A percentile compares a stretch with the other conserved stretches of the same genome.
phyloP scores from a whole-genome alignment of 92 coral and sea anemone species.

The Siderastrea siderea region DNA sequence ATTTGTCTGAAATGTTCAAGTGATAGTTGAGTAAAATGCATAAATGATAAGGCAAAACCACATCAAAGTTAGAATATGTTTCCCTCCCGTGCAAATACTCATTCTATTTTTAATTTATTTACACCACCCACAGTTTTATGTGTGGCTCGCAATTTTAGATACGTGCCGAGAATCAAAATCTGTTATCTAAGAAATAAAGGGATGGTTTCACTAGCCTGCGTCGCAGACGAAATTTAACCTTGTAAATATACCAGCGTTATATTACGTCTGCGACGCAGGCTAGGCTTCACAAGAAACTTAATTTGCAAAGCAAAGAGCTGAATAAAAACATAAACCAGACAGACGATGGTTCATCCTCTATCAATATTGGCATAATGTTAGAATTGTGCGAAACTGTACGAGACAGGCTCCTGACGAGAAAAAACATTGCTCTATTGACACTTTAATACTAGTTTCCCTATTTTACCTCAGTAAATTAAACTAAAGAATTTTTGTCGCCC shows the following conservation, averaged over 20 bases:
- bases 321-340: neutral
- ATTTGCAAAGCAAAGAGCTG: neutral
- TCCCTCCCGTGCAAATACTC: neutral
- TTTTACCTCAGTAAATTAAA: too few species aligned
- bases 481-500: too few species aligned
- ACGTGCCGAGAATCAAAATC: neutral
- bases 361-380: neutral
- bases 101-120: neutral
- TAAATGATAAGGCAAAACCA: conserved; percentile 7
- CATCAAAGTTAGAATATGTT: conserved; percentile 24
- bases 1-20: conserved; percentile 27
- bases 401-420: too few species aligned
- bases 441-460: too few species aligned
- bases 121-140: neutral
- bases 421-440: too few species aligned
- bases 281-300: neutral
- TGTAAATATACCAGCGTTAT: too few species aligned
- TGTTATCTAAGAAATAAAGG: neutral
- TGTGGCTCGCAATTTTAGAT: neutral
- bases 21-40: neutral
- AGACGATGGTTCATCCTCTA: neutral
- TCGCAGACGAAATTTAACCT: too few species aligned
- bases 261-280: too few species aligned
- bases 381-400: too few species aligned
- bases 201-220: neutral